phyloP scores from a whole-genome alignment of 2,888 invertebrate genomes.

The Apamea crenata region DNA sequence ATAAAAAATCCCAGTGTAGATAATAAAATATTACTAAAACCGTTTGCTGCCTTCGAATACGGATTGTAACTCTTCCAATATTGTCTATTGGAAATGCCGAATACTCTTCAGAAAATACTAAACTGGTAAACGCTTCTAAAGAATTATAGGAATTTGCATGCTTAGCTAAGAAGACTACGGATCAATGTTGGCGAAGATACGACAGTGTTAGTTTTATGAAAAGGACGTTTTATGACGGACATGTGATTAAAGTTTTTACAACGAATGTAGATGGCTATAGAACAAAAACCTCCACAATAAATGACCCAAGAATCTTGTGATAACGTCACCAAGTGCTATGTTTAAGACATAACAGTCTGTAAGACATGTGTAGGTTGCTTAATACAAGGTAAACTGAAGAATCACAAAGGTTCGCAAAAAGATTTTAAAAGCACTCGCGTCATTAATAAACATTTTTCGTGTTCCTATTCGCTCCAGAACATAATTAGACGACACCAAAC shows the following conservation, averaged over 20 bases:
- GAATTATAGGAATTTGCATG: background rate
- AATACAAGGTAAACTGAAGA: background rate
- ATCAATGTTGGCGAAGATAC: background rate
- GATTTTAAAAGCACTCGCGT: background rate
- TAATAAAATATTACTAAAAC: background rate
- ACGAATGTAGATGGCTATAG: background rate
- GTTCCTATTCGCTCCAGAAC: background rate
- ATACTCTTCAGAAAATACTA: too few species aligned
- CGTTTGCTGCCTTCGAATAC: background rate
- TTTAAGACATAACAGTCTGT: background rate
- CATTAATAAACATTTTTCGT: background rate
- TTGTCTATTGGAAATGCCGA: too few species aligned
- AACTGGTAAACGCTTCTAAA: too few species aligned
- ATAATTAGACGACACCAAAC: slow-evolving; percentile 23
- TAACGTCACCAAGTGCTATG: too few species aligned
- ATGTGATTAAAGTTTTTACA: background rate
- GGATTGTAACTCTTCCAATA: background rate
- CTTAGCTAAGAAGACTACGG: background rate
- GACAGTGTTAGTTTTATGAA: background rate
- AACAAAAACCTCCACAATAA: background rate
- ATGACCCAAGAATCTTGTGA: too few species aligned
- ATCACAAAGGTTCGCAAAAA: background rate
- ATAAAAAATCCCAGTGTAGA: background rate
- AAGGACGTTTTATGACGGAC: background rate
- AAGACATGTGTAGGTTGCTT: background rate